These are phyloP conservation scores for Mastomys coucha DNA, from an alignment of 2,113 vertebrate species.

Conservation along the genomic window DNA sequence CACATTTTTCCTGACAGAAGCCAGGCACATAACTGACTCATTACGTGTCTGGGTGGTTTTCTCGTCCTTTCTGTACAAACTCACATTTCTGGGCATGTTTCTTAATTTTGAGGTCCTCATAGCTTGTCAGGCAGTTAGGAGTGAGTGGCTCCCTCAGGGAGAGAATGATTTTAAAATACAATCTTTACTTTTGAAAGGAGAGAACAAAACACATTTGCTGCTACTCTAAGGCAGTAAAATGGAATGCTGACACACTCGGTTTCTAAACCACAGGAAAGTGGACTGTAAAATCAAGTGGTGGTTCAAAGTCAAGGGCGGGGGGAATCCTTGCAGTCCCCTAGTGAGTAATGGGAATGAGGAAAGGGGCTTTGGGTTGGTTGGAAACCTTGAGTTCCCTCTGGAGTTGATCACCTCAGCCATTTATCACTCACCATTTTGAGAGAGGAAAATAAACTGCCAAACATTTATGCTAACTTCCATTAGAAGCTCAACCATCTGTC, in stretches of 20 bases:
- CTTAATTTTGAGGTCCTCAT: conserved; percentile 85
- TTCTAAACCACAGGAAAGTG: conserved; percentile 78
- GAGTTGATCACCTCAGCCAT: conserved; percentile 26
- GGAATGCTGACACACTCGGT: conserved; percentile 70
- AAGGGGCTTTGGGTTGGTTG: conserved; percentile 48
- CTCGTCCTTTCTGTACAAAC: conserved; percentile 77
- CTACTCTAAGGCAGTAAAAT: conserved; percentile 76
- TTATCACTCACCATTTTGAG: conserved; percentile 58
- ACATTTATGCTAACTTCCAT: conserved; percentile 2
- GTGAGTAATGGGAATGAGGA: conserved; percentile 23
- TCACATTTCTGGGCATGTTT: conserved; percentile 79
- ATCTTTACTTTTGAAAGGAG: conserved; percentile 77
- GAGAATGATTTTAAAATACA: conserved; percentile 82
- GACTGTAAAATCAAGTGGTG: conserved; percentile 74
- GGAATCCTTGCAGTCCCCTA: conserved; percentile 44
- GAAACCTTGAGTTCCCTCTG: conserved; percentile 52
- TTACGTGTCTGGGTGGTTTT: conserved; percentile 79
- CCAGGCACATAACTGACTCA: conserved; percentile 76
- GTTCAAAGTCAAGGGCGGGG: conserved; percentile 73
- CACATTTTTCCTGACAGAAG: conserved; percentile 80
- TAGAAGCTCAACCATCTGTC: not conserved
- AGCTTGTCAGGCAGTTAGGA: conserved; percentile 74
- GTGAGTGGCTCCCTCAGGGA: conserved; percentile 73
- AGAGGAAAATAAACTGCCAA: conserved; percentile 63
- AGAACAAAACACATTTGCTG: conserved; percentile 80